These are phyloP conservation scores for Anarrhichthys ocellatus DNA, from an alignment of 2,113 vertebrate genomes.

Conservation along the genomic window DNA sequence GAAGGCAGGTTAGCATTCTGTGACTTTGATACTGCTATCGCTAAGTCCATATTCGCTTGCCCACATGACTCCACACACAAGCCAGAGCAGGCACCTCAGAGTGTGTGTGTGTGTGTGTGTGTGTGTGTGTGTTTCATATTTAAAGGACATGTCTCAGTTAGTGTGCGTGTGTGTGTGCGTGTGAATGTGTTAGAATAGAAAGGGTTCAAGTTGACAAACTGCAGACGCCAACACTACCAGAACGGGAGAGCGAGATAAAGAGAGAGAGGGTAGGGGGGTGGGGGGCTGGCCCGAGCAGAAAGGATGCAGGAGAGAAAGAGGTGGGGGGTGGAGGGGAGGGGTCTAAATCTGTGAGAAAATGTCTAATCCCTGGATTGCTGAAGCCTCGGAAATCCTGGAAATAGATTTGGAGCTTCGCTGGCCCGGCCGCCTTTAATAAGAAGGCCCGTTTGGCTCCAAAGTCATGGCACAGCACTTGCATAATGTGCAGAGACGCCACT, in stretches of 20 bases:
- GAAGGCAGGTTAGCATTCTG: constrained; percentile 36
- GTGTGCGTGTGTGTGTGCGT: constrained; percentile 14
- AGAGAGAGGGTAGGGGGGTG: not conserved
- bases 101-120: constrained; percentile 35
- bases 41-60: constrained; percentile 47
- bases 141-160: constrained; percentile 44
- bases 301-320: constrained; percentile 41
- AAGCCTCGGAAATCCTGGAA: constrained; percentile 86
- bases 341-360: constrained; percentile 83
- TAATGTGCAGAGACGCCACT: constrained; percentile 83
- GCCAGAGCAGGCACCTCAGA: constrained; percentile 33
- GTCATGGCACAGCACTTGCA: constrained; percentile 86
- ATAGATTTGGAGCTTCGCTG: constrained; percentile 84
- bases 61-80: constrained; percentile 60
- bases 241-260: constrained; percentile 49
- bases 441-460: constrained; percentile 82
- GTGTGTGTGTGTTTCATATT: constrained; percentile 41
- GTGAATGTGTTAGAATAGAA: constrained; percentile 66
- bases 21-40: constrained; percentile 52
- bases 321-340: constrained; percentile 58
- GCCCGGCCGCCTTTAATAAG: constrained; percentile 83
- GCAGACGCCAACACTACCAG: constrained; percentile 79
- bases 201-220: constrained; percentile 77
- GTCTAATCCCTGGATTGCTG: constrained; percentile 87
- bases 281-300: constrained; percentile 33